Percentiles rank a stretch among this genome's conserved stretches.
These are phyloP conservation scores for Alfaro cultratus DNA, from an alignment of 2,797 vertebrate genomes.

Conservation along the genomic window DNA sequence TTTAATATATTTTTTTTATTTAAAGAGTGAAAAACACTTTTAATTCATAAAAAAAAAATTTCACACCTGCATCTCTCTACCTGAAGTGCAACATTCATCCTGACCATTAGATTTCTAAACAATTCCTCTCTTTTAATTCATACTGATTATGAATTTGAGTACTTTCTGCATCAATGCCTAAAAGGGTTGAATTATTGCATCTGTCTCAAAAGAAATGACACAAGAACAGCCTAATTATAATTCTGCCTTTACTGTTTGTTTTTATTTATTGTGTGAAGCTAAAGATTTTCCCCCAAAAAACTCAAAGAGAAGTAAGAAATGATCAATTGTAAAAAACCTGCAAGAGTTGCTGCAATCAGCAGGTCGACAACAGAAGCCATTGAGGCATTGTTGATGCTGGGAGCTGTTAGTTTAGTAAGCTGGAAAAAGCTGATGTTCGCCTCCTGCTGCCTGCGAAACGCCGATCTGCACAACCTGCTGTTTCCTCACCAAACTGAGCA, in stretches of 20 bases:
- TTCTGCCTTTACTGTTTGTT: background rate
- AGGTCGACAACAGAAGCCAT: constrained; percentile 46
- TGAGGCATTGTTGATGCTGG: constrained; percentile 65
- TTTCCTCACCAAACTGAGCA: constrained; percentile 44
- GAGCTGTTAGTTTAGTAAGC: constrained; percentile 68
- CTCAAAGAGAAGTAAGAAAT: constrained; percentile 25
- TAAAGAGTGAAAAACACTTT: no score
- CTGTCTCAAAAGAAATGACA: background rate
- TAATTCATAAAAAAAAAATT: no score
- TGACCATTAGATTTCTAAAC: no score
- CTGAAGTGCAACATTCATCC: no score
- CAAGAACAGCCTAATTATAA: background rate
- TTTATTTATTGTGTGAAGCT: constrained; percentile 18
- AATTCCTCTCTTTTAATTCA: no score
- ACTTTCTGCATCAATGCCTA: no score
- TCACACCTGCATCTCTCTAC: no score
- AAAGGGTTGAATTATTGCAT: background rate
- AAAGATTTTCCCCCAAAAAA: constrained; percentile 1
- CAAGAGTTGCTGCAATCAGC: constrained; percentile 53
- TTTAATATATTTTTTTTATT: no score
- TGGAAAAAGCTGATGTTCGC: constrained; percentile 62
- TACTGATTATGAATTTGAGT: no score
- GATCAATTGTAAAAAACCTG: constrained; percentile 18
- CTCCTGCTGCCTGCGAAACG: constrained; percentile 53
- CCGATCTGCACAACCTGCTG: constrained; percentile 57